These are phyloP conservation scores for Syrmaticus mikado DNA, from an alignment of 2,113 vertebrate genomes.

Conservation along the genomic window DNA sequence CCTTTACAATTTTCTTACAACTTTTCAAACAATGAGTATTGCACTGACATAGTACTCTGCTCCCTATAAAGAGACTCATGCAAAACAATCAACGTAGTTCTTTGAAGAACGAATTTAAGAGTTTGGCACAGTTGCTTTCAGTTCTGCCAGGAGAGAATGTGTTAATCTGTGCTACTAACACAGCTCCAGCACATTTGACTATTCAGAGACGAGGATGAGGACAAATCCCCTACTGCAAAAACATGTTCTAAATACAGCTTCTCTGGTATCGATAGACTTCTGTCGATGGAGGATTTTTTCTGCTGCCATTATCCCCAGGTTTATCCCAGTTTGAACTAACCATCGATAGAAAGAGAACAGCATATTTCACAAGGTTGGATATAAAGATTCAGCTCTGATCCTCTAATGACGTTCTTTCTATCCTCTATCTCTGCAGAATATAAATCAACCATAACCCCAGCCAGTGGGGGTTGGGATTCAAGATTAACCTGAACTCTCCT, in stretches of 20 bases:
- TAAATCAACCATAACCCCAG: neutral
- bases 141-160: neutral
- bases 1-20: neutral
- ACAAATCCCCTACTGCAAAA: neutral
- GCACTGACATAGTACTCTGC: fast-evolving
- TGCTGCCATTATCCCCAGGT: neutral
- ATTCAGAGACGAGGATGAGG: neutral
- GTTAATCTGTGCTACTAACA: neutral
- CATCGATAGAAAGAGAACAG: neutral
- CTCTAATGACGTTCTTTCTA: neutral
- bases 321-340: neutral
- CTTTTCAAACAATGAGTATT: neutral
- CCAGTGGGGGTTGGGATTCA: neutral
- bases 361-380: neutral
- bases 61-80: neutral
- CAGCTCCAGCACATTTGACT: neutral
- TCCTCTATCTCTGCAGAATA: neutral
- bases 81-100: neutral
- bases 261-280: neutral
- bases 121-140: neutral
- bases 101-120: fast-evolving
- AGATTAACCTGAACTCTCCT: constrained; percentile 16
- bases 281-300: neutral
- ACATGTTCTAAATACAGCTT: neutral
- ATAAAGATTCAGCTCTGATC: neutral